These are phyloP conservation scores for Hyppa rectilinea DNA, from an alignment of 2,888 invertebrate species.

Conservation along the genomic window DNA sequence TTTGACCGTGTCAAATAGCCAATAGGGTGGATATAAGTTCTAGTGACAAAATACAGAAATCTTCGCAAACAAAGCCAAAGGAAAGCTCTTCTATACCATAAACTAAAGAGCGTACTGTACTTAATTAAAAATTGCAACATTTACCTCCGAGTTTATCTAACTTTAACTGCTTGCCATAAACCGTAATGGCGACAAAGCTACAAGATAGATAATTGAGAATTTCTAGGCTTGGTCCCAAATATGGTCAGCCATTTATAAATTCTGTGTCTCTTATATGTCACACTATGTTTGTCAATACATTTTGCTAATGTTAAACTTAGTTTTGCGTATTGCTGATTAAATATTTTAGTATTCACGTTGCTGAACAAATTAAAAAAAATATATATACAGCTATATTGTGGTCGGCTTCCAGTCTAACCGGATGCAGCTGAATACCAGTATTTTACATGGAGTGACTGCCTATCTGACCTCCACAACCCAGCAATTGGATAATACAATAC, in stretches of 20 bases:
- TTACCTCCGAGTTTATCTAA: neutral
- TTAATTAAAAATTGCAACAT: slow-evolving; percentile 21
- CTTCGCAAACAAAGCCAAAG: neutral
- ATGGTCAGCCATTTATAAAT: slow-evolving; percentile 14
- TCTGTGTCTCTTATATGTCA: slow-evolving; percentile 2
- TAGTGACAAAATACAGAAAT: neutral
- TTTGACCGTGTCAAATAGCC: too few relatives aligned
- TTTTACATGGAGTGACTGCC: neutral
- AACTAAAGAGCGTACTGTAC: neutral
- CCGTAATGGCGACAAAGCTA: neutral
- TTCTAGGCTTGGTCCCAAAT: slow-evolving; percentile 6
- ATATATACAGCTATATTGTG: rapidly evolving
- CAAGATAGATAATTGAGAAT: slow-evolving; percentile 6
- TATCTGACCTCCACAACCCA: neutral
- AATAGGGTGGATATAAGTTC: too few relatives aligned
- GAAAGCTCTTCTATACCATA: neutral
- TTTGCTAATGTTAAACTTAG: slow-evolving; percentile 8
- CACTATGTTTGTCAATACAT: neutral
- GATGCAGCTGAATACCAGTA: neutral
- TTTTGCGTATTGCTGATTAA: too few relatives aligned
- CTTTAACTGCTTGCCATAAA: slow-evolving; percentile 31
- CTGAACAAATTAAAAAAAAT: too few relatives aligned
- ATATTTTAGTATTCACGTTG: too few relatives aligned
- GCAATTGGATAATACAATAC: neutral
- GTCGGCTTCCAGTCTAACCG: neutral